Evolutionary conservation across 2,888 invertebrate species (phyloP), one percentile per base, ranked within the genome.

Genomic region (Arenicola marina): DNA sequence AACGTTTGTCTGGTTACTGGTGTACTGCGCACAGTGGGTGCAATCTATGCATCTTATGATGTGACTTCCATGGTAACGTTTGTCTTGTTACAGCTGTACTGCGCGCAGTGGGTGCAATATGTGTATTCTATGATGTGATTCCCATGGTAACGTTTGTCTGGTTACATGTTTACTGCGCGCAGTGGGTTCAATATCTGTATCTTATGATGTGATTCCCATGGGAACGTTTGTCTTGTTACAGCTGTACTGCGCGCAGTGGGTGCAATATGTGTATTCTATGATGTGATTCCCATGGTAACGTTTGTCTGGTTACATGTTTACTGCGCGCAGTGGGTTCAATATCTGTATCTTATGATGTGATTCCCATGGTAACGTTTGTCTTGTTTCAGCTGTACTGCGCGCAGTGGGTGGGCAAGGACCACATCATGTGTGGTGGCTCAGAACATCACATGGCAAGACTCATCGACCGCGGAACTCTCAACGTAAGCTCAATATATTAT

Each of bases 381-480:
- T n/a, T n/a, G n/a, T 68, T 73, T 4, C 71, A 82, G 83, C 66
- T 83, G 28, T 83, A 83, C 70, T 79, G 81, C 63, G 80, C 81
- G 32, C 81, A 82, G 72, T 83, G 82, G 83, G 68, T 83, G 31
- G 81, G 80, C 2, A 77, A 72, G 59, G 82, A 83, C 59, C 77
- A 77, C 65, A 83, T 83, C 18, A 69, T 82, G 3, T 81, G 80
- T 73, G 82, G 82, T 24, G 83, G 83, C 3, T 76, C 75, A 57
- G 77, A 79, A 51, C 76, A 75, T 34, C 82, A 83, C 67, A 77
- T 82, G 75, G 81, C 79, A 26, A 69, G 79, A 58, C 69, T 82
- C 26, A 78, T 83, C 29, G 83, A 83, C 69, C 74, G 83, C 54
- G 81, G 81, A 56, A 81, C 83, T 21, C 73, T 83, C 1, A 83